phyloP scores from a whole-genome alignment of 2,888 invertebrate genomes.

The Epinotia brunnichana region DNA sequence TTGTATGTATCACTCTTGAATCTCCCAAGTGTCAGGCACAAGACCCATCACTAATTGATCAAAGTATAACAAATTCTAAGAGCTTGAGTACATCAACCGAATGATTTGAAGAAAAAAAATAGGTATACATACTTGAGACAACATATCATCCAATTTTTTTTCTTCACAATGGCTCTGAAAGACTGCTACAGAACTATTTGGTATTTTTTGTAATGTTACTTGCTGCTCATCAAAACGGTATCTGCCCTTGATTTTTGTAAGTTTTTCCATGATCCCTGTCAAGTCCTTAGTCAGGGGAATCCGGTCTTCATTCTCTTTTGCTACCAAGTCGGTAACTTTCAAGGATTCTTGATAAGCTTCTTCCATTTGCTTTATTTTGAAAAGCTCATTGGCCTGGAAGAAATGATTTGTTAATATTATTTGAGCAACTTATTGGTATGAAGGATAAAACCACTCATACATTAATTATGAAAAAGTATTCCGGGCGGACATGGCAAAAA shows the following conservation, averaged over 20 bases:
- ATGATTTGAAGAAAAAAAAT: background rate
- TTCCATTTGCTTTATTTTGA: constrained; percentile 79
- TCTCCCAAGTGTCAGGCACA: background rate
- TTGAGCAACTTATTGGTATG: background rate
- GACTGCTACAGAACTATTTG: constrained; percentile 84
- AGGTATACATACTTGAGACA: constrained; percentile 79
- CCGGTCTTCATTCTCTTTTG: constrained; percentile 60
- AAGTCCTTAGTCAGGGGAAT: constrained; percentile 81
- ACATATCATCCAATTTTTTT: constrained; percentile 78
- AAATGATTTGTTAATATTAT: constrained; percentile 19
- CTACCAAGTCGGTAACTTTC: constrained; percentile 56
- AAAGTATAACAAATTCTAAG: background rate
- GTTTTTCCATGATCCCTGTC: constrained; percentile 82
- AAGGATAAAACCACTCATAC: no score
- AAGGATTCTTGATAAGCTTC: constrained; percentile 73
- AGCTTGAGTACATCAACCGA: no score
- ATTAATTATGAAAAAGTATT: no score
- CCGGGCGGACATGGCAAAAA: background rate
- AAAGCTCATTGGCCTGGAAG: constrained; percentile 72
- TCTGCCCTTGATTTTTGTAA: constrained; percentile 67
- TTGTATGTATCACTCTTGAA: background rate
- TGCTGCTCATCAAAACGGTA: constrained; percentile 57
- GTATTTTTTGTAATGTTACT: constrained; percentile 81
- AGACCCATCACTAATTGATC: background rate
- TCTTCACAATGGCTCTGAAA: constrained; percentile 83